These are phyloP conservation scores for Ceyx cyanopectus DNA, from an alignment of 2,113 vertebrate species.

Conservation along the genomic window DNA sequence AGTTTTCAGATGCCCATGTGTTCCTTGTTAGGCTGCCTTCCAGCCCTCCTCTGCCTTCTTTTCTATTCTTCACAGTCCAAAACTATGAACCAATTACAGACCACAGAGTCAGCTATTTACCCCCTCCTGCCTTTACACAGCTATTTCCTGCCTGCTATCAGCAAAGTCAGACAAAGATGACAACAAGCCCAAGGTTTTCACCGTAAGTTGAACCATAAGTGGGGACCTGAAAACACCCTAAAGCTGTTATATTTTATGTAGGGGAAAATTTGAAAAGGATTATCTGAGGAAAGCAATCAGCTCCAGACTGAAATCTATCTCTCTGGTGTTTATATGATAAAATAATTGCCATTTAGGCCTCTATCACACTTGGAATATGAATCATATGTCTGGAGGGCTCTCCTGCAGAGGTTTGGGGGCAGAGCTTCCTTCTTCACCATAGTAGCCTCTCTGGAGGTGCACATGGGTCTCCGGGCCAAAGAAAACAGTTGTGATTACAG, in stretches of 20 bases:
- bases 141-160: slow-evolving; percentile 82
- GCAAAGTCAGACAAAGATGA: slow-evolving; percentile 72
- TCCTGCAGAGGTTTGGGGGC: slow-evolving; percentile 56
- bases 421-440: slow-evolving; percentile 56
- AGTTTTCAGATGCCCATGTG: slow-evolving; percentile 78
- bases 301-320: slow-evolving; percentile 70
- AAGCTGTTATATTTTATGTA: slow-evolving; percentile 70
- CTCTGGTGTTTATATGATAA: slow-evolving; percentile 72
- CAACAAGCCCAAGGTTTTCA: slow-evolving; percentile 63
- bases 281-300: slow-evolving; percentile 67
- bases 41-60: slow-evolving; percentile 67
- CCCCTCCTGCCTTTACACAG: slow-evolving; percentile 74
- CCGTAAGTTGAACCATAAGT: slow-evolving; percentile 67
- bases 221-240: slow-evolving; percentile 57
- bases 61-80: slow-evolving; percentile 74
- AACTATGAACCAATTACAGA: slow-evolving; percentile 83
- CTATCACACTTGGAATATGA: slow-evolving; percentile 73
- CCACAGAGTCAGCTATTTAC: slow-evolving; percentile 74
- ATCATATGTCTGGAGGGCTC: slow-evolving; percentile 69
- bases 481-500: slow-evolving; percentile 74
- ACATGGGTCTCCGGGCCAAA: slow-evolving; percentile 64
- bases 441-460: slow-evolving; percentile 67
- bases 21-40: slow-evolving; percentile 78
- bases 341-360: slow-evolving; percentile 77
- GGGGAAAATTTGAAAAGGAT: slow-evolving; percentile 70